Conservation (phyloP, 2,113 vertebrate species). For the Charina bottae region DNA sequence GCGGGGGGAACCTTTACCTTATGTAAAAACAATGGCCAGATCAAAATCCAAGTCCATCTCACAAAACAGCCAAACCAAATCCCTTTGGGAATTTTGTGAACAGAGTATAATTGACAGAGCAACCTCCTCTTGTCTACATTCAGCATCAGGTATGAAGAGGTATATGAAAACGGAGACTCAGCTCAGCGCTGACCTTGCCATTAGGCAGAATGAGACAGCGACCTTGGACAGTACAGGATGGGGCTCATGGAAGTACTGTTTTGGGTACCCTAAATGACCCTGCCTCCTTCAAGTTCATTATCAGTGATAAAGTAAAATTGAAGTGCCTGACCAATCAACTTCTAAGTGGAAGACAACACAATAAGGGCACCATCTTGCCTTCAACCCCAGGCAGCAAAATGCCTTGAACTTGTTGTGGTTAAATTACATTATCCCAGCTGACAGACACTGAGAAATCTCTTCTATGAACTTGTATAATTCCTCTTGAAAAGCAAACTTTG, state of each 20-base stretch:
- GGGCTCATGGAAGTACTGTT: neutral
- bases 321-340: neutral
- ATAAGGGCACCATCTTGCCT: neutral
- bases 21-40: neutral
- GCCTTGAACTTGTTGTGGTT: neutral
- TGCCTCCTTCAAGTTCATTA: neutral
- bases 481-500: neutral
- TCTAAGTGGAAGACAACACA: neutral
- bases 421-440: neutral
- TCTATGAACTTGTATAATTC: neutral
- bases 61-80: neutral
- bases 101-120: neutral
- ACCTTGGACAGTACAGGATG: neutral
- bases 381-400: neutral
- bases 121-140: neutral
- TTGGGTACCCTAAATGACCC: neutral
- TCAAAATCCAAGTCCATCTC: neutral
- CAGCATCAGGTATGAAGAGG: neutral
- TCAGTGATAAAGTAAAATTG: neutral
- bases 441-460: neutral
- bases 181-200: neutral
- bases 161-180: neutral
- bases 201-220: neutral
- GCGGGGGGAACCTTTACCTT: too few relatives aligned
- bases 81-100: neutral